Evolutionary conservation across 2,888 invertebrate species (phyloP).

Genomic region (Stictocephala bisonia): DNA sequence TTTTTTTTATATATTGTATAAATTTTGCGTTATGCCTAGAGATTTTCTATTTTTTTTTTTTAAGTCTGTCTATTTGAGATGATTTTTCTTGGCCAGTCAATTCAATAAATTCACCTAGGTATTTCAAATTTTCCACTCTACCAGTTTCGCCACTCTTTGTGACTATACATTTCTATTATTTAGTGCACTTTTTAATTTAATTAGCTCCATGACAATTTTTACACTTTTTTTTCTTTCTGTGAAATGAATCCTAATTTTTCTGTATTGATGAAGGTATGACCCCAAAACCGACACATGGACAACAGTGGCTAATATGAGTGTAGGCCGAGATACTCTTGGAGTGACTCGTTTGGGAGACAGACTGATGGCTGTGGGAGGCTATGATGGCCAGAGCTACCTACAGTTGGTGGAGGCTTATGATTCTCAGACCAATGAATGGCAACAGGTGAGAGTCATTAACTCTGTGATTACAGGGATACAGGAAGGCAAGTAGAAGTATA

Average conservation of each 20-base stretch:
- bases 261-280: constrained; percentile 67
- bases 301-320: constrained; percentile 82
- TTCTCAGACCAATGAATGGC: constrained; percentile 83
- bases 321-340: constrained; percentile 90
- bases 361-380: constrained; percentile 88
- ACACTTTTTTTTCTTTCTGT: too few species aligned
- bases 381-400: constrained; percentile 90
- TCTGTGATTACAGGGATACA: not conserved
- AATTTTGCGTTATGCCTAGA: not conserved
- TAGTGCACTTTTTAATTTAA: too few species aligned
- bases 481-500: not conserved
- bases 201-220: too few species aligned
- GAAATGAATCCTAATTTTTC: not conserved
- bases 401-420: constrained; percentile 92
- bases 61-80: too few species aligned
- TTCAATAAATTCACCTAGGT: too few species aligned
- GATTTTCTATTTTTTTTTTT: not conserved
- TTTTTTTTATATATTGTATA: too few species aligned
- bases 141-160: too few species aligned
- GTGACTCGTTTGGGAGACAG: constrained; percentile 87
- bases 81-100: too few species aligned
- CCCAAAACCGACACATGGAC: constrained; percentile 87
- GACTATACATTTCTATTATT: too few species aligned
- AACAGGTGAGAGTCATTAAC: constrained; percentile 64
- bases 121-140: too few species aligned